These are phyloP conservation scores for Sinelater perroti DNA, from an alignment of 2,888 invertebrate species.

Conservation along the genomic window DNA sequence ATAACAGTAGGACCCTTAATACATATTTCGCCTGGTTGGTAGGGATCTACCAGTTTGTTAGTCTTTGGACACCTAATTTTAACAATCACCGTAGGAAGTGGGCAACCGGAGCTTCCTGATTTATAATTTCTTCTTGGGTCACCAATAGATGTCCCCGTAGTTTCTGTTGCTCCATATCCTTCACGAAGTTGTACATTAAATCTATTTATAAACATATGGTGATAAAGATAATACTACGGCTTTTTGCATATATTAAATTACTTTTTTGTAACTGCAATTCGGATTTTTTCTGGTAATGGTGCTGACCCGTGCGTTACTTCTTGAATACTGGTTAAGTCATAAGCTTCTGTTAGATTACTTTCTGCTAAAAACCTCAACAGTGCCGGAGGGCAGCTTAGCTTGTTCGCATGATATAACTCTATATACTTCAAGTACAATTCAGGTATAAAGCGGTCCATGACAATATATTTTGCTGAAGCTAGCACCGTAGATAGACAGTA, in stretches of 20 bases:
- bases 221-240: too few relatives aligned
- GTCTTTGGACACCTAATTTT: conserved; percentile 65
- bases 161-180: conserved; percentile 17
- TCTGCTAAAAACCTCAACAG: conserved; percentile 63
- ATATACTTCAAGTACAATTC: conserved; percentile 73
- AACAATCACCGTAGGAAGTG: conserved; percentile 68
- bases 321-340: conserved; percentile 60
- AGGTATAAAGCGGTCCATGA: too few relatives aligned
- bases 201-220: too few relatives aligned
- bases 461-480: not conserved
- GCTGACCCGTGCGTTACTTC: conserved; percentile 62
- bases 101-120: conserved; percentile 69
- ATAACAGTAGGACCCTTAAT: conserved; percentile 64
- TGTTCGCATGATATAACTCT: conserved; percentile 62
- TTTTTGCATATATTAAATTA: too few relatives aligned
- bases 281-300: conserved; percentile 60
- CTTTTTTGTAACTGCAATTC: too few relatives aligned
- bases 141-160: not conserved
- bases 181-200: too few relatives aligned
- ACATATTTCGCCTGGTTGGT: conserved; percentile 65
- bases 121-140: conserved; percentile 48
- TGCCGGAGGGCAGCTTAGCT: conserved; percentile 61
- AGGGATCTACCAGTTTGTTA: conserved; percentile 59
- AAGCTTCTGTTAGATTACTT: conserved; percentile 59
- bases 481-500: not conserved